Conservation (phyloP, 1,140 invertebrate species). For the Sitobion miscanthi region DNA sequence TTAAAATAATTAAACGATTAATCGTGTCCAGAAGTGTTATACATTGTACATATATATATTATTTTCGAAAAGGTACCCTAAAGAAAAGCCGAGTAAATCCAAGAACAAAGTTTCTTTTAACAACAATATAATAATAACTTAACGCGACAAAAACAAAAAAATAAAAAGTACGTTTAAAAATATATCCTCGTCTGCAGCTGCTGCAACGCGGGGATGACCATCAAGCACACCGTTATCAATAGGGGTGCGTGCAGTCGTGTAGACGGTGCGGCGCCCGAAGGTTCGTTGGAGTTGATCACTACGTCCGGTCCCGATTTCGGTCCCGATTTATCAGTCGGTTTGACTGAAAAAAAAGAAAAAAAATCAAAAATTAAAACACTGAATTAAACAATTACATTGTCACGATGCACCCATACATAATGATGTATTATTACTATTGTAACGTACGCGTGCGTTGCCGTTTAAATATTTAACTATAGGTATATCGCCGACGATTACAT, state of each 20-base stretch:
- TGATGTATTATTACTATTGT: not conserved
- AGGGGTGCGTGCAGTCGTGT: not conserved
- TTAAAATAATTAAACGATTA: conserved; percentile 1
- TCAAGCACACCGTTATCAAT: conserved; percentile 27
- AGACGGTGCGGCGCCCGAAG: conserved; percentile 5
- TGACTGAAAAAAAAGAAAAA: not conserved
- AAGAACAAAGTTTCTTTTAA: conserved; percentile 47
- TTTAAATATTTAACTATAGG: not conserved
- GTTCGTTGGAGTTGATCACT: not conserved
- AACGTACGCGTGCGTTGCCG: too few relatives aligned
- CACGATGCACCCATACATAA: not conserved
- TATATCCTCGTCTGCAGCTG: conserved; percentile 34
- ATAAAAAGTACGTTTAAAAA: conserved; percentile 12
- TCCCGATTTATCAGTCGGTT: not conserved
- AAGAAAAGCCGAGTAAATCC: conserved; percentile 46
- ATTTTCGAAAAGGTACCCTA: conserved; percentile 7
- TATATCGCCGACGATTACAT: not conserved
- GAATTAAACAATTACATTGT: not conserved
- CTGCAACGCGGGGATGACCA: not conserved
- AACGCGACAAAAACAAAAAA: conserved; percentile 25
- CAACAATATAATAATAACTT: conserved; percentile 48
- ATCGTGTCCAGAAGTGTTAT: not conserved
- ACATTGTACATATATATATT: conserved; percentile 9
- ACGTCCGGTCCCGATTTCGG: not conserved
- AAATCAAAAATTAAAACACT: not conserved